Base-by-base conservation (phyloP, 2,888 invertebrate species). In the Yponomeuta plumbellus region DNA sequence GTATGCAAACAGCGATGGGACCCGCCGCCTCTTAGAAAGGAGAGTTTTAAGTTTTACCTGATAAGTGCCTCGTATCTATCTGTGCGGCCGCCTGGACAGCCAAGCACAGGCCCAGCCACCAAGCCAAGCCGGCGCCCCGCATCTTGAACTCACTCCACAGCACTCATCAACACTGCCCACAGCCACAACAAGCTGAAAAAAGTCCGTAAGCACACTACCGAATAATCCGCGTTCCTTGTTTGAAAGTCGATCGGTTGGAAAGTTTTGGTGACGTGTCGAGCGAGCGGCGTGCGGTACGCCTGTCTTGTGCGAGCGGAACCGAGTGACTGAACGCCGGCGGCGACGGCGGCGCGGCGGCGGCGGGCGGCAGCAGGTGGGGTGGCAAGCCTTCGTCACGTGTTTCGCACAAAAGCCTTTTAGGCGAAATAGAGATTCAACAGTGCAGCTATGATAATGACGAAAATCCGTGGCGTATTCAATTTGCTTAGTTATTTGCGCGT, bases 61-160 rank as follows among this genome's bases (percentile, higher is more conserved):
- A 83, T 85, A 90, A 80, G 74, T 86, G 85, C 75, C 86, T 84
- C 72, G 89, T 86, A 83, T 88, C 88, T 68, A 80, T 70, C 76
- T 86, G 85, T 67, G 87, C 88, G 71, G 84, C 83, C 68, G 79
- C 83, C 70, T 80, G 79, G 56, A 78, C 83, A 68, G 79, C 80
- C 77, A 85, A 73, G 79, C 85, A 74, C 68, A 83, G 78, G 71
- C 73, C 72, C 75, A 87, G 83, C 80, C 87, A 88, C 85, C 84
- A 87, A 86, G 88, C 88, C 86, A 79, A 80, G 77, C 80, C 79
- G 88, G 88, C 90, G 23, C 65, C 23, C 65, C 58, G 17, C 90
- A 90, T 90, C 76, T 79, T 81, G 23, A 13, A 13, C 21, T 82
- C 81, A 80, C 80, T 77, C 80, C 84, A 83, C 80, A 79, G 80